phyloP scores from a whole-genome alignment of 2,888 invertebrate genomes.

The Brenthis daphne region DNA sequence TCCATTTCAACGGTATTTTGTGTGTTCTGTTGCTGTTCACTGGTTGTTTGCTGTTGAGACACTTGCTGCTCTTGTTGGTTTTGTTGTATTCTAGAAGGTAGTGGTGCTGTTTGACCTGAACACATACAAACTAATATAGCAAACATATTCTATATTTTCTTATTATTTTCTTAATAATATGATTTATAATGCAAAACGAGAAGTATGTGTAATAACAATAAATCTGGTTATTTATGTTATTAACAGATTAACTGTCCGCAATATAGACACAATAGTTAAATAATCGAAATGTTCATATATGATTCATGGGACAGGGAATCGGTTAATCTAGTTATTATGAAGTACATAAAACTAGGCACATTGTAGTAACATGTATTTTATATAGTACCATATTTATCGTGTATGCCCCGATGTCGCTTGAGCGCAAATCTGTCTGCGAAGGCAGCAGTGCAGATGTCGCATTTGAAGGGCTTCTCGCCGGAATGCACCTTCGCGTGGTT shows the following conservation, averaged over 20 bases:
- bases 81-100: conserved; percentile 74
- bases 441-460: conserved; percentile 92
- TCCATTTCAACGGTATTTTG: conserved; percentile 65
- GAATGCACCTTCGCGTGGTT: conserved; percentile 94
- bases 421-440: conserved; percentile 94
- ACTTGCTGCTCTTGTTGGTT: conserved; percentile 55
- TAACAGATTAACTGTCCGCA: too few species aligned
- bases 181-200: too few species aligned
- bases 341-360: background rate
- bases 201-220: too few species aligned
- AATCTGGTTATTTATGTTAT: too few species aligned
- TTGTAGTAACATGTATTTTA: background rate
- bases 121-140: background rate
- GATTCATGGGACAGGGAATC: too few species aligned
- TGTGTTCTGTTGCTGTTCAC: conserved; percentile 56
- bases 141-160: background rate
- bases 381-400: conserved; percentile 89
- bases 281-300: too few species aligned
- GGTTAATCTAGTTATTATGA: background rate
- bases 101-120: conserved; percentile 76
- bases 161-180: too few species aligned
- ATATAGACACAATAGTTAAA: too few species aligned
- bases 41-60: conserved; percentile 50
- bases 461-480: conserved; percentile 91
- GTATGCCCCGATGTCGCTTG: conserved; percentile 92